Evolutionary conservation across 2,797 vertebrate genomes (phyloP), one percentile per base, ranked within the genome.

Genomic region (Pelodytes ibericus): DNA sequence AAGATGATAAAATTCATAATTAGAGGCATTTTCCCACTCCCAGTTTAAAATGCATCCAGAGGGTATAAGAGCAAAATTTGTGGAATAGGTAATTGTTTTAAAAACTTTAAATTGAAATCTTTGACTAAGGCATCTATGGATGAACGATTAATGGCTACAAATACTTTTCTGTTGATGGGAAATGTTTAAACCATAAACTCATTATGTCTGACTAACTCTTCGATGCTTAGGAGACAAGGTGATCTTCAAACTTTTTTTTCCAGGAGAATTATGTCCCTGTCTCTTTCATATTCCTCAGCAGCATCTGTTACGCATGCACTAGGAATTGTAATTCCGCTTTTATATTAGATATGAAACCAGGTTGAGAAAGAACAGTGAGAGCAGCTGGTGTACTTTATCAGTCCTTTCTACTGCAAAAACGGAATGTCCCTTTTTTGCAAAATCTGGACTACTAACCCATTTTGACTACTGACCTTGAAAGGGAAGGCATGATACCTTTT

Each of bases 241-340:
- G 81, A 87, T 86, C 81, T 86, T 89, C 69, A 81, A 79, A 83
- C 82, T 79, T 58, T 82, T 85, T 41, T 56, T 29, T 85, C 81
- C 70, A 79, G 47, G 69, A 71, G 82, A 72, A 81, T 61, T 80
- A 44, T 81, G 29, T 67, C 80, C 58, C 78, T 79, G 4, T 80
- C 83, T 82, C 80, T 80, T 83, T 83, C 76, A 77, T 61, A 84
- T 80, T 58, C 81, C 64, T 85, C 73, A 79, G 71, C 2, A 84
- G 81, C 84, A 89, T 83, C 85, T 88, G 87, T 73, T 79, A 73
- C 33, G 63, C 44, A 79, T 63, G 75, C 44, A 61, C 2, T 65
- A 33, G 80, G 84, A 86, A 84, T 80, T 85, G 79, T 85, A 87
- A 85, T 86, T 86, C 29, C 74, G 58, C 33, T 78, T 39, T 69